Conservation (phyloP, 2,888 invertebrate species). For the Rosalia funebris region DNA sequence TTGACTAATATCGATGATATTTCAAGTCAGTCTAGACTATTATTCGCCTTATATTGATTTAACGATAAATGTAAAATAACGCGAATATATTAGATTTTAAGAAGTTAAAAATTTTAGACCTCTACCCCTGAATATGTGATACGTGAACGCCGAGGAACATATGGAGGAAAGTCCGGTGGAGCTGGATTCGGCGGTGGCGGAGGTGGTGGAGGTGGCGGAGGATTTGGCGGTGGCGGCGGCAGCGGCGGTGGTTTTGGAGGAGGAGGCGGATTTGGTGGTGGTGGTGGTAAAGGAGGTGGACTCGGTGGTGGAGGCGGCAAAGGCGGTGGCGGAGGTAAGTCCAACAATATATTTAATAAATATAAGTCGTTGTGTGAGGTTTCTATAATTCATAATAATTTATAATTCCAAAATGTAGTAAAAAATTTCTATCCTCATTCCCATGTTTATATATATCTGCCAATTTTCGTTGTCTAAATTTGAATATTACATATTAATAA, state of each 20-base stretch:
- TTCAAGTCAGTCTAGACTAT: too few relatives aligned
- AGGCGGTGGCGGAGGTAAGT: slow-evolving; percentile 13
- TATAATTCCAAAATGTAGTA: too few relatives aligned
- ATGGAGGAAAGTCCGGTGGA: slow-evolving; percentile 21
- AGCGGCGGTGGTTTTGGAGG: slow-evolving; percentile 16
- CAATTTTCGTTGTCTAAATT: too few relatives aligned
- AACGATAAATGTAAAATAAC: too few relatives aligned
- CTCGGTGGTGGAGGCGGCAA: slow-evolving; percentile 12
- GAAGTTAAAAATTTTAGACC: too few relatives aligned
- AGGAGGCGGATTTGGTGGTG: slow-evolving; percentile 18
- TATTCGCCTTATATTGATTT: too few relatives aligned
- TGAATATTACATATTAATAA: neutral
- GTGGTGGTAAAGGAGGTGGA: slow-evolving; percentile 22
- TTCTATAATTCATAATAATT: neutral
- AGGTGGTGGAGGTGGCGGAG: slow-evolving; percentile 23
- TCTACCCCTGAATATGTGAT: slow-evolving; percentile 6
- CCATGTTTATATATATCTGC: too few relatives aligned
- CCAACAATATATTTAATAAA: too few relatives aligned
- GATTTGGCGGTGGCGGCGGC: slow-evolving; percentile 25
- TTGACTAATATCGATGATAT: too few relatives aligned
- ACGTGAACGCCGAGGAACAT: slow-evolving; percentile 15
- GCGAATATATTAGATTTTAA: too few relatives aligned
- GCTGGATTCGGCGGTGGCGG: slow-evolving; percentile 24
- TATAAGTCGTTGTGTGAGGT: neutral
- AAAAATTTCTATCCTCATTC: too few relatives aligned